Evolutionary conservation across 2,888 invertebrate species (phyloP), one percentile per base, ranked within the genome.

Genomic region (Sesamia inferens): DNA sequence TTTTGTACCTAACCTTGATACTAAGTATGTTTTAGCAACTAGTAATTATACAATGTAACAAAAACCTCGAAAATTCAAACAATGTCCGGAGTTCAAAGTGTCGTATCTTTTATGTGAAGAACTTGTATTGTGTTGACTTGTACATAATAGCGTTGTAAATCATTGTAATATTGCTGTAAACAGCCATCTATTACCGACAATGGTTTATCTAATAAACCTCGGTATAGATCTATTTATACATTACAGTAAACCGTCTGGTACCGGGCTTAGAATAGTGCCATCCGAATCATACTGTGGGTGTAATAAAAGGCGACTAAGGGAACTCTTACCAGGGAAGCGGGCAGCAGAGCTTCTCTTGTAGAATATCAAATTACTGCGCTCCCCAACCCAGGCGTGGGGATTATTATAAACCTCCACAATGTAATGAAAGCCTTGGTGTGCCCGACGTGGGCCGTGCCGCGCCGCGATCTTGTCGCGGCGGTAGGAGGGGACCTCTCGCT

Each of bases 61-160:
- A 63, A 69, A 54, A 58, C 22, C 31, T 0, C 5, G 11, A 31
- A 51, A 24, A 10, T 48, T 42, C 10, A 13, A 51, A 74, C 63
- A 55, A 58, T 57, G 57, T 59, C 10, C 13, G 14, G 44, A 5
- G 54, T 48, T 54, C 10, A 59, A 67, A 63, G 58, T n/a, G 1
- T 51, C 65, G 68, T 74, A 64, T 42, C 11, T 64, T 47, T 39
- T 31, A 70, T 70, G 67, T 44, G 31, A 19, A 4, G 31, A 16
- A n/a, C 48, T 54, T n/a, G 14, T 24, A 54, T 64, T 68, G 22
- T 70, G 22, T 70, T 47, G 59, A 24, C 16, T 39, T 19, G 8
- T 63, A 62, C 19, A 51, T 76, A 55, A 79, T 31, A 22, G 64
- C 24, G 63, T 68, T 24, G 59, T 79, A 71, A 79, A 79, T 71